These are phyloP conservation scores for Netelia melanura DNA, from an alignment of 2,888 invertebrate species.

Conservation along the genomic window DNA sequence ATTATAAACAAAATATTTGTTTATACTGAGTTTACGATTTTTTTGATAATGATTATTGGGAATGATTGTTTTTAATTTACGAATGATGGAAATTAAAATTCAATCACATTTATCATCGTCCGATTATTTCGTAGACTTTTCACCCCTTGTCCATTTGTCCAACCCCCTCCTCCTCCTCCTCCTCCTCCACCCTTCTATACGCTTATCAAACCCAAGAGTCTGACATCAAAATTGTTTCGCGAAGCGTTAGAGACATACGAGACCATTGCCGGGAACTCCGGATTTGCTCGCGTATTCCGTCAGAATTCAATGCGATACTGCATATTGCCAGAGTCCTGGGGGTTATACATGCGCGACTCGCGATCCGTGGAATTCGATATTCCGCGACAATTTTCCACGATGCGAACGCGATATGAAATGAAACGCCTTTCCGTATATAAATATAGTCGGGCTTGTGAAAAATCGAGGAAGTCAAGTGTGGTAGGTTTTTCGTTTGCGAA, in stretches of 20 bases:
- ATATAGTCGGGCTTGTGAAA: background rate
- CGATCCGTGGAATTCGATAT: slow-evolving; percentile 43
- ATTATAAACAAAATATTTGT: no score
- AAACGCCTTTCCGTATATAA: background rate
- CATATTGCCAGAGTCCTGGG: background rate
- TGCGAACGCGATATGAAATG: slow-evolving; percentile 2
- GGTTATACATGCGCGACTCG: background rate
- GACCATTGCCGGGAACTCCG: slow-evolving; percentile 2
- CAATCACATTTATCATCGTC: no score
- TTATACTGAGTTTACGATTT: no score
- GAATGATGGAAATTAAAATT: no score
- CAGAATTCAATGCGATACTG: slow-evolving; percentile 21
- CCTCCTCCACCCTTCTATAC: background rate
- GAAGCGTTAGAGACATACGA: slow-evolving; percentile 13
- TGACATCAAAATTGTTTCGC: slow-evolving; percentile 23
- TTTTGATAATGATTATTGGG: no score
- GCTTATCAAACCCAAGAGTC: background rate
- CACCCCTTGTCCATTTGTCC: no score
- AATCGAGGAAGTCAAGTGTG: slow-evolving; percentile 34
- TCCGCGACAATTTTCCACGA: slow-evolving; percentile 29
- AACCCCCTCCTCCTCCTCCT: no score
- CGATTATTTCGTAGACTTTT: no score
- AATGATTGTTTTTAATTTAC: no score
- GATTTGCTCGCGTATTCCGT: slow-evolving; percentile 46
- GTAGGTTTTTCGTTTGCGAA: background rate